Base-by-base conservation (phyloP, 2,113 vertebrate genomes). In the Zosterops borbonicus region DNA sequence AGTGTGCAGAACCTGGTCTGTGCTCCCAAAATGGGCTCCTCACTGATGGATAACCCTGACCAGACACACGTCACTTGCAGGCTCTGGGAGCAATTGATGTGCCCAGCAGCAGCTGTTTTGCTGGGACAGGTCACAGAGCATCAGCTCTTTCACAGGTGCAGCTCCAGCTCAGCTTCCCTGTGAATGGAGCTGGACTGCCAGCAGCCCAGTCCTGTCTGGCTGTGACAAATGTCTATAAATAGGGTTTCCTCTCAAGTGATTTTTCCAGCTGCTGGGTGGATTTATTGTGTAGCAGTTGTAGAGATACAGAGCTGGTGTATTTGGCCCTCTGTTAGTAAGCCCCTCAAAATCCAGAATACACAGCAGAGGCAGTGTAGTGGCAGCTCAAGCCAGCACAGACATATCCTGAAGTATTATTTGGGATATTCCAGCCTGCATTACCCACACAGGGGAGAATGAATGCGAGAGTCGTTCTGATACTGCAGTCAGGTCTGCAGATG, bases 21-120 rank as follows among this genome's bases (percentile, higher is more conserved):
- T 67, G 47, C 55, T 89, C 14, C 9, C 24, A 15, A 27, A 70
- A 10, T 11, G 9, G 58, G 14, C 14, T 65, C 7, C 5, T 63
- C 7, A 1, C 52, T 37, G 21, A 4, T 0, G 0, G 28, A 22
- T 63, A 44, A 42, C 15, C 12, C 21, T 73, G 68, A 58, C 17
- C 24, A 75, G 33, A 39, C 46, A 31, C 15, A 23, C 15, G 17
- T 82, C 56, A 15, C 29, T 67, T 63, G 24, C 0, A 9, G 39
- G 5, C 4, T 49, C 19, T 20, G 10, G 14, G 49, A 79, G n/a
- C n/a, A 60, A 10, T 4, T 29, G 9, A 4, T 13, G 8, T 78
- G 35, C 44, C 29, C 55, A 55, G 49, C n/a, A 39, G 17, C 46
- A 35, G 25, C 19, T 0, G 0, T 64, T 49, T 11, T 64, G 28